A percentile compares a stretch with the other conserved stretches of the same genome.
These are phyloP conservation scores for Eulithis testata DNA, from an alignment of 2,888 invertebrate genomes.

Conservation along the genomic window DNA sequence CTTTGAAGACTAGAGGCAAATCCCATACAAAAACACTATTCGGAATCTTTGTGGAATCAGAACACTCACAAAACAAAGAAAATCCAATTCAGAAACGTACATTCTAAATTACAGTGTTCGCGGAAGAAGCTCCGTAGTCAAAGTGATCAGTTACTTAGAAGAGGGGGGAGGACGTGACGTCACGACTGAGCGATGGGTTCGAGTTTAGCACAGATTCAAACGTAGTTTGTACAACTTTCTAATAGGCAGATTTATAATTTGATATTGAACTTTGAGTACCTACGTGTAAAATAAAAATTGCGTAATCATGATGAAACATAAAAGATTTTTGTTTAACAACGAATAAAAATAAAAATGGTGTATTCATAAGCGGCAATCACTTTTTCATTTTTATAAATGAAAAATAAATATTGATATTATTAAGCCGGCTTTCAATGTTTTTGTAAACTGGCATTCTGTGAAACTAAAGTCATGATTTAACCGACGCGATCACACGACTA, in stretches of 20 bases:
- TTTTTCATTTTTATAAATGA: neutral
- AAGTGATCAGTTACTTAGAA: slow-evolving; percentile 42
- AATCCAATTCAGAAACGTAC: slow-evolving; percentile 6
- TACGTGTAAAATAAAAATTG: too few species aligned
- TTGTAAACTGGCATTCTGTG: too few species aligned
- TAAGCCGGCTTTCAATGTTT: neutral
- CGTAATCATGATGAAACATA: too few species aligned
- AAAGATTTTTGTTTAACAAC: neutral
- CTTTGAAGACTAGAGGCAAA: too few species aligned
- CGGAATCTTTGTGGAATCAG: neutral
- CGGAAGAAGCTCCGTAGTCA: slow-evolving; percentile 24
- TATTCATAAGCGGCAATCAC: neutral
- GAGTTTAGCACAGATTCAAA: slow-evolving; percentile 26
- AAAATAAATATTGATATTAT: neutral
- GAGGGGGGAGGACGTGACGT: slow-evolving; percentile 22
- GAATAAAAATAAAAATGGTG: neutral
- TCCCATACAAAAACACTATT: too few species aligned
- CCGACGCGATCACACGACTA: too few species aligned
- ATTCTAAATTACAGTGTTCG: slow-evolving; percentile 21
- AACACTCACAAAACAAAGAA: slow-evolving; percentile 5
- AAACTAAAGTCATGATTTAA: too few species aligned
- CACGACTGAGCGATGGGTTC: slow-evolving; percentile 37
- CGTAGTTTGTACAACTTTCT: slow-evolving; percentile 13
- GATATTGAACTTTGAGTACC: neutral
- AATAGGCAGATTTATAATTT: slow-evolving; percentile 24